A percentile compares a stretch with the other conserved stretches of the same genome.
Conservation (phyloP, 2,888 invertebrate genomes). For the Sphinx pinastri region DNA sequence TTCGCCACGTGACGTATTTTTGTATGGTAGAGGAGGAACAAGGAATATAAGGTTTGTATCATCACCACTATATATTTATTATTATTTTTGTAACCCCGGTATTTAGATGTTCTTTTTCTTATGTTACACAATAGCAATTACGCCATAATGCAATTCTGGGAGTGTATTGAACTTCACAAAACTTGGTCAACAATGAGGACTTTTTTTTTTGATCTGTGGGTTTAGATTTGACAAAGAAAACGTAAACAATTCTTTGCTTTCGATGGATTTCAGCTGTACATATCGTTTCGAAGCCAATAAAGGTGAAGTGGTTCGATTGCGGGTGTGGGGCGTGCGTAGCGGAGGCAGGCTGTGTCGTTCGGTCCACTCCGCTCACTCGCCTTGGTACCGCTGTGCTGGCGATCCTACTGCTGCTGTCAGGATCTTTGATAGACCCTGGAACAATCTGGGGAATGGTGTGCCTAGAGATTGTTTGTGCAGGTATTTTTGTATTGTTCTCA, state of each 20-base stretch:
- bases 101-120: too few species aligned
- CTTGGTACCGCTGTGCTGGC: conserved; percentile 88
- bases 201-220: too few species aligned
- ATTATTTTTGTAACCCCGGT: too few species aligned
- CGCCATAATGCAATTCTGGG: too few species aligned
- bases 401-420: conserved; percentile 88
- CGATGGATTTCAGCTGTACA: conserved; percentile 86
- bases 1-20: conserved; percentile 92
- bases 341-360: conserved; percentile 85
- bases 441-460: conserved; percentile 83
- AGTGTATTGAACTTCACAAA: too few species aligned
- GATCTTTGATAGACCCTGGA: conserved; percentile 91
- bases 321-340: conserved; percentile 88
- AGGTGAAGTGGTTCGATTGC: conserved; percentile 91
- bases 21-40: conserved; percentile 93
- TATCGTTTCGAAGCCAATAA: conserved; percentile 94
- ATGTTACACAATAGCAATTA: too few species aligned
- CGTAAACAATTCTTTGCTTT: neutral
- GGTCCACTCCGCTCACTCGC: conserved; percentile 85
- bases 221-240: neutral
- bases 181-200: too few species aligned
- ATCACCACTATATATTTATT: neutral
- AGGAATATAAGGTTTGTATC: conserved; percentile 88
- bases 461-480: conserved; percentile 93
- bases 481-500: conserved; percentile 44